phyloP scores from a whole-genome alignment of 2,888 invertebrate genomes.

The Apotomis betuletana region DNA sequence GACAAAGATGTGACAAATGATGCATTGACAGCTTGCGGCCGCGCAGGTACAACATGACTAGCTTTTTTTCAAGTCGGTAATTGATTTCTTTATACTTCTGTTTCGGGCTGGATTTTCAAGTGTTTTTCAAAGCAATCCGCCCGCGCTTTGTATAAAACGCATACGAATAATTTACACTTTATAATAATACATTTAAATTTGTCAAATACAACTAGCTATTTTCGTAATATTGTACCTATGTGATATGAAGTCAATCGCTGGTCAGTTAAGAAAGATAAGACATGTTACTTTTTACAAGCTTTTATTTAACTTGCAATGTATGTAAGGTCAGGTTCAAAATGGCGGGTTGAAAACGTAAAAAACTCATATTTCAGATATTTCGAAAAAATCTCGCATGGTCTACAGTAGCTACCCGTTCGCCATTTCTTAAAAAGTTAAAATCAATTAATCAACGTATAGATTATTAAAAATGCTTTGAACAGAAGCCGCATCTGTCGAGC shows the following conservation, averaged over 20 bases:
- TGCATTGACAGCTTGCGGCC: slow-evolving; percentile 60
- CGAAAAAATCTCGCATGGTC: too few relatives aligned
- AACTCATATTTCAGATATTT: too few relatives aligned
- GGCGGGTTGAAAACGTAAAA: too few relatives aligned
- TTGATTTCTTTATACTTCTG: slow-evolving; percentile 20
- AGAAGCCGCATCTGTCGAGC: neutral
- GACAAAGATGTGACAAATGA: slow-evolving; percentile 59
- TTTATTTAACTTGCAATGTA: too few relatives aligned
- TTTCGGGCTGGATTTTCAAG: slow-evolving; percentile 16
- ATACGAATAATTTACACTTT: neutral
- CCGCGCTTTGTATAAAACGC: neutral
- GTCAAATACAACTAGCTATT: too few relatives aligned
- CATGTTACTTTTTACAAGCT: too few relatives aligned
- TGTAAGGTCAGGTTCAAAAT: too few relatives aligned
- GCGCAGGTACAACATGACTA: slow-evolving; percentile 35
- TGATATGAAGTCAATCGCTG: too few relatives aligned
- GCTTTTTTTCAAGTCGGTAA: slow-evolving; percentile 28
- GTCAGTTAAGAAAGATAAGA: too few relatives aligned
- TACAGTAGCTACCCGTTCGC: neutral
- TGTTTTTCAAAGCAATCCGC: neutral
- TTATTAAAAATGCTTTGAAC: neutral
- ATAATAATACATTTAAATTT: too few relatives aligned
- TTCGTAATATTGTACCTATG: too few relatives aligned
- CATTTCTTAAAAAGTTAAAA: neutral
- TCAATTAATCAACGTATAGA: neutral